phyloP scores from a whole-genome alignment of 1,140 invertebrate genomes.

The Platyscapa corneri region DNA sequence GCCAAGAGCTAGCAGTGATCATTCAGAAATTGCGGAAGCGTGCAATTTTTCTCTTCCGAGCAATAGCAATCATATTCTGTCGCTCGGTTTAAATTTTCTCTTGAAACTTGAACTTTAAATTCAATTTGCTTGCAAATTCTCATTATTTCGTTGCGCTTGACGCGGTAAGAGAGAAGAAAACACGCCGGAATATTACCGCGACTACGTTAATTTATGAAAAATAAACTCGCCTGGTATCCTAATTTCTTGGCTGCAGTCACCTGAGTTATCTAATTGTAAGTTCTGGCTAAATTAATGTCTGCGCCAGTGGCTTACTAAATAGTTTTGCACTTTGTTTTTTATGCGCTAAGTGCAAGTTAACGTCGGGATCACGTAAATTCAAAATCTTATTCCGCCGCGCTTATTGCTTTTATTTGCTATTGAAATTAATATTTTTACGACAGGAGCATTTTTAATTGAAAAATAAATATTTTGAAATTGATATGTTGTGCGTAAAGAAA shows the following conservation, averaged over 20 bases:
- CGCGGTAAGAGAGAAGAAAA: too few relatives aligned
- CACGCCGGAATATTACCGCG: neutral
- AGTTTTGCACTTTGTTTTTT: neutral
- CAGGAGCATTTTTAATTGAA: too few relatives aligned
- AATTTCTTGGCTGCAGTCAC: neutral
- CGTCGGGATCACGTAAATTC: too few relatives aligned
- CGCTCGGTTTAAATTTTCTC: neutral
- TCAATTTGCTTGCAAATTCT: too few relatives aligned
- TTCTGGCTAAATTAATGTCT: neutral
- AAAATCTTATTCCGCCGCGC: too few relatives aligned
- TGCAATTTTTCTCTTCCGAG: neutral
- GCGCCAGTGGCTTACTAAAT: neutral
- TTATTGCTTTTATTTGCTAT: too few relatives aligned
- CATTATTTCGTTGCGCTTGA: too few relatives aligned
- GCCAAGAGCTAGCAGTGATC: neutral
- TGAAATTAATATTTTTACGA: too few relatives aligned
- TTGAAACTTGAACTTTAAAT: neutral
- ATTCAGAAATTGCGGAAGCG: constrained; percentile 19
- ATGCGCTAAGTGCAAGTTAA: too few relatives aligned
- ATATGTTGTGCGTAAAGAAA: too few relatives aligned
- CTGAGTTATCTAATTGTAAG: neutral
- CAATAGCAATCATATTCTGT: neutral
- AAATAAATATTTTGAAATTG: too few relatives aligned
- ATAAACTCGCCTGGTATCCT: too few relatives aligned
- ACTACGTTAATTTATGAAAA: neutral